A percentile compares a stretch with the other conserved stretches of the same genome.
Evolutionary conservation across 2,888 invertebrate genomes (phyloP).

Genomic region (Punctoribates punctum): DNA sequence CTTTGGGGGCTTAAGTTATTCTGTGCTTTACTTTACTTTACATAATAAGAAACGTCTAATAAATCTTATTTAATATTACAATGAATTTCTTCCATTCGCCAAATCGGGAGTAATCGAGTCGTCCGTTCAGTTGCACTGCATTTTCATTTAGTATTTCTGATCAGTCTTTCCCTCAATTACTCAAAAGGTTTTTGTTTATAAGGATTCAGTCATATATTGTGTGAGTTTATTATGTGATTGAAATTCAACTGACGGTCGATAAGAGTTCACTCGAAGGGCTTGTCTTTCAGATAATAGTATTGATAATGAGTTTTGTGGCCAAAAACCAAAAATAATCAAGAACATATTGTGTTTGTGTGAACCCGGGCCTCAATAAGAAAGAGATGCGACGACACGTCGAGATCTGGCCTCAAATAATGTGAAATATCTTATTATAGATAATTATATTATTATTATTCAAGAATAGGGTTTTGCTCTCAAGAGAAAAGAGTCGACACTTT

Average conservation of each 20-base stretch:
- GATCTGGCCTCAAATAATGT: slow-evolving; percentile 18
- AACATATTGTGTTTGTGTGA: not conserved
- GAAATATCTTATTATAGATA: slow-evolving; percentile 26
- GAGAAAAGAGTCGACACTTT: not conserved
- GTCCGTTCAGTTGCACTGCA: too few species aligned
- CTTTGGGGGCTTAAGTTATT: not conserved
- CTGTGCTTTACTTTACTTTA: too few species aligned
- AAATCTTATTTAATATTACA: too few species aligned
- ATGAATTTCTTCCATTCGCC: too few species aligned
- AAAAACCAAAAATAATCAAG: not conserved
- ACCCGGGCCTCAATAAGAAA: not conserved
- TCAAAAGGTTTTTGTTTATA: not conserved
- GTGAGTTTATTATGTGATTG: slow-evolving; percentile 23
- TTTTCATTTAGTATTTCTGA: too few species aligned
- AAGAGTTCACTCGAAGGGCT: slow-evolving; percentile 7
- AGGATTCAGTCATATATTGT: not conserved
- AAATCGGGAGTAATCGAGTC: too few species aligned
- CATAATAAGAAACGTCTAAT: too few species aligned
- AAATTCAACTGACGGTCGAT: not conserved
- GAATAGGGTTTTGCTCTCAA: not conserved
- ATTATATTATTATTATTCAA: slow-evolving; percentile 10
- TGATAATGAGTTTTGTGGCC: not conserved
- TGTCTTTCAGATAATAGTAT: slow-evolving; percentile 1
- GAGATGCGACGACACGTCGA: slow-evolving; percentile 15
- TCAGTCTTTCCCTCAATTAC: too few species aligned